phyloP scores from a whole-genome alignment of 1,140 invertebrate genomes.

The Polypedilum pembai region DNA sequence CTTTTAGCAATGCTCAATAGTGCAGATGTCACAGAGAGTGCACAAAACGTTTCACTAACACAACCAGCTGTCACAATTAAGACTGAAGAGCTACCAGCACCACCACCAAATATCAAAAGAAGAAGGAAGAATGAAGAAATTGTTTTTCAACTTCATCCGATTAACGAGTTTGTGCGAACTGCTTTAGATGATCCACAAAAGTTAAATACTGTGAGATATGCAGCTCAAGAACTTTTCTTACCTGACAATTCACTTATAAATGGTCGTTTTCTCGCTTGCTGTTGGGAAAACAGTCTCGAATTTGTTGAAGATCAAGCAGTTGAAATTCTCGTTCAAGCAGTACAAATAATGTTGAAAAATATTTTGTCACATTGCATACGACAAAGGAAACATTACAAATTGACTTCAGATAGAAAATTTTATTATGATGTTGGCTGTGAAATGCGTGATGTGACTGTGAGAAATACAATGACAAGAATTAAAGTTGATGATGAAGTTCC shows the following conservation, averaged over 20 bases:
- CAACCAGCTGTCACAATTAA: slow-evolving; percentile 36
- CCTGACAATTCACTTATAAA: slow-evolving; percentile 69
- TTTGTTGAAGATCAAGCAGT: slow-evolving; percentile 69
- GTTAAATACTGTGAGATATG: slow-evolving; percentile 44
- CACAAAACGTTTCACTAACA: slow-evolving; percentile 38
- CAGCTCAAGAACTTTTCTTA: slow-evolving; percentile 58
- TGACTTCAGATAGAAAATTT: slow-evolving; percentile 55
- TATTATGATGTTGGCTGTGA: slow-evolving; percentile 62
- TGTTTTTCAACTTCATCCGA: slow-evolving; percentile 46
- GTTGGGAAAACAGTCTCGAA: slow-evolving; percentile 74
- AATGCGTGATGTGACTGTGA: slow-evolving; percentile 37
- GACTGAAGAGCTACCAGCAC: slow-evolving; percentile 37
- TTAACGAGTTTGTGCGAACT: slow-evolving; percentile 37
- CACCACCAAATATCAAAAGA: slow-evolving; percentile 49
- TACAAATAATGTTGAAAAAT: slow-evolving; percentile 68
- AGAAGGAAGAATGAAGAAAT: slow-evolving; percentile 48
- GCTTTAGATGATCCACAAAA: slow-evolving; percentile 34
- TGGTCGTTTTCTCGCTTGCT: slow-evolving; percentile 67
- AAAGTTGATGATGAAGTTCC: slow-evolving; percentile 45
- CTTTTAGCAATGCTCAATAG: slow-evolving; percentile 69
- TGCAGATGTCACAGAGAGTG: slow-evolving; percentile 55
- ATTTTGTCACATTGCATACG: slow-evolving; percentile 63
- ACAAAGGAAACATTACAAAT: slow-evolving; percentile 62
- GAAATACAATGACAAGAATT: slow-evolving; percentile 40
- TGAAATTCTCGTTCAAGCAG: slow-evolving; percentile 63